Evolutionary conservation across 92 coral and sea anemone species (phyloP), one percentile per base, ranked within the genome.

Genomic region (Palythoa grandis): DNA sequence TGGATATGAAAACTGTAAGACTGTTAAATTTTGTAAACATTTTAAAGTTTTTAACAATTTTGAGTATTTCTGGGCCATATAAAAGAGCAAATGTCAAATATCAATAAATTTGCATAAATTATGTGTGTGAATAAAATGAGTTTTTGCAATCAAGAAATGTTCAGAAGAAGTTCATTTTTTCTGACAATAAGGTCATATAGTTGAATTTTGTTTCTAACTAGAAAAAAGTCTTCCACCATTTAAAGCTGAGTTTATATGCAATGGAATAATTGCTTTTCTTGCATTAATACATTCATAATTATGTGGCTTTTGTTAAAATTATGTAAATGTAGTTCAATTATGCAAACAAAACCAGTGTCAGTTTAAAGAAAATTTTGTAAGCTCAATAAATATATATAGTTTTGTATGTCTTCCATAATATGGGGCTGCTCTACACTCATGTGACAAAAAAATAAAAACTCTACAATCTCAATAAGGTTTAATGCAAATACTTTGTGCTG

Each of bases 311-410:
- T 77, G 70, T 58, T 77, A 35, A 56, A 58, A 77, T 77, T 77
- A 57, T 77, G 70, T 57, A 3, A 77, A 58, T 77, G 23, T 76
- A 53, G 43, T 54, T 29, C 68, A 57, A 76, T 76, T 76, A 76
- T 57, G 52, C 82, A 76, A 54, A 76, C 68, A 25, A 76, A 76
- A 76, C 37, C 17, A 12, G 67, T 54, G 82, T 76, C 82, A 76
- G 48, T 53, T 76, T 76, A 37, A 53, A 76, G 82, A 76, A 76
- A 76, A 76, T 76, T 76, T 54, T 76, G 47, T 56, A 53, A 56
- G 50, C 68, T 76, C 82, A 76, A 76, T 76, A 53, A 76, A 76
- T 76, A 76, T 54, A 54, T 76, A 76, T 24, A 76, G 82, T 76
- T 76, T 73, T 76, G 68, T 76, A 54, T 76, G 65, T 76, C 48